Conservation (phyloP, 2,797 vertebrate genomes). For the Oreochromis grahami region DNA sequence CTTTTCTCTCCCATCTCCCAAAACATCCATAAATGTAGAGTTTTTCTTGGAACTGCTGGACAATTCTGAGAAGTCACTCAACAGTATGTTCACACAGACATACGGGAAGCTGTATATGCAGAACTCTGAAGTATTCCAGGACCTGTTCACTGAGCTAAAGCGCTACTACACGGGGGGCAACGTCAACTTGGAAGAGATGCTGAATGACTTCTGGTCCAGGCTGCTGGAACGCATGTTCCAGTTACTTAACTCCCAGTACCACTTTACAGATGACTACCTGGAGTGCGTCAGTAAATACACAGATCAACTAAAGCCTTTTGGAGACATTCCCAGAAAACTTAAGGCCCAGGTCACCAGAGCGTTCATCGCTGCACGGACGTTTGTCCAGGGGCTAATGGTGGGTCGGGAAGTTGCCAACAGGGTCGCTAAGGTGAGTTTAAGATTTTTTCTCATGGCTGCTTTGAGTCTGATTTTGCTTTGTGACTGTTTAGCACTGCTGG, state of each 20-base stretch:
- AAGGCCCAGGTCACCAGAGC: conserved; percentile 93
- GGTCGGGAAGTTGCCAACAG: conserved; percentile 94
- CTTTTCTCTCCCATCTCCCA: background rate
- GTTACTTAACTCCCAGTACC: conserved; percentile 94
- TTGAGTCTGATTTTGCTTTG: background rate
- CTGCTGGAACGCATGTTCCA: conserved; percentile 96
- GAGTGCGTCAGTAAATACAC: conserved; percentile 96
- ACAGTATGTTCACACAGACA: conserved; percentile 89
- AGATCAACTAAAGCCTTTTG: conserved; percentile 94
- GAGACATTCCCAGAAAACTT: conserved; percentile 91
- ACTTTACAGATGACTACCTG: conserved; percentile 94
- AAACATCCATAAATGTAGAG: conserved; percentile 71
- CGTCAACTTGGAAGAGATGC: conserved; percentile 94
- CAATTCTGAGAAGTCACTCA: conserved; percentile 92
- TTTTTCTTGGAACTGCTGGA: conserved; percentile 96
- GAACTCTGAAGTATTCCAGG: conserved; percentile 95
- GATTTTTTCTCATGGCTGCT: background rate
- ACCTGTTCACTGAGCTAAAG: conserved; percentile 93
- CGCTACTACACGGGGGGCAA: conserved; percentile 95
- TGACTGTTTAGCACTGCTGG: background rate
- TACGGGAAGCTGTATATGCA: conserved; percentile 93
- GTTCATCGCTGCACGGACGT: conserved; percentile 93
- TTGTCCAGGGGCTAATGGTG: conserved; percentile 95
- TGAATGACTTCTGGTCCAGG: conserved; percentile 96
- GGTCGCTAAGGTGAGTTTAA: conserved; percentile 89